Base-by-base conservation (phyloP, 2,113 vertebrate genomes). In the Chamaea fasciata region DNA sequence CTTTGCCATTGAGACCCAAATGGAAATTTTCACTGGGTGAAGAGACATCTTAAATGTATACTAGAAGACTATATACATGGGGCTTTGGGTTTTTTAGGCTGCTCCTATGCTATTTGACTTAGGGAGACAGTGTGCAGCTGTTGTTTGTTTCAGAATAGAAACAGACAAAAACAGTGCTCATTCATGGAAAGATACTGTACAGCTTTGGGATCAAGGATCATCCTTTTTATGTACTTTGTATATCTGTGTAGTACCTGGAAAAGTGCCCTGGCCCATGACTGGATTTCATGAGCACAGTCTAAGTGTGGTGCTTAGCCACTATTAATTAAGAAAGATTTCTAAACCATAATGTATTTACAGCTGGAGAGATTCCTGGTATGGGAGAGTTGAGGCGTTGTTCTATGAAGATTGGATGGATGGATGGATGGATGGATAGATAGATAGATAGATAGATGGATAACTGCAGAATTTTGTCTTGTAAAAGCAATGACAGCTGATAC, bases 341-440 rank as follows among this genome's bases (percentile, higher is more conserved):
- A 23, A 23, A 14, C 92, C 4, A 10, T 70, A 44, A 20, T 42
- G 50, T 78, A 10, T 20, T 92, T 82, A 49, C 22, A 75, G 24
- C 57, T 42, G 28, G 27, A 71, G 44, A 70, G 53, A 53, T 84
- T 69, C 44, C 37, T 92, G 42, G 18, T 85, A 26, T 47, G 33
- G 42, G 56, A 87, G 20, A 57, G 11, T 15, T 80, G 24, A 75
- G 46, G 26, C 28, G 69, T 76, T 92, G 5, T 68, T 77, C 44
- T 70, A 0, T 31, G 16, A 44, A 60, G 33, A 44, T 47, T 52
- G 1, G 20, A 47, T 52, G 4, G 11, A n/a, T 18, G 0, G 23
- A 47, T 10, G 1, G n/a, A 42, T 18, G 2, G 42, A 16, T 10
- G 3, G 41, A 15, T 15, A 1, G 24, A n/a, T 14, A 0, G 23